phyloP scores from a whole-genome alignment of 2,797 vertebrate genomes.

The Sebastes reedi region DNA sequence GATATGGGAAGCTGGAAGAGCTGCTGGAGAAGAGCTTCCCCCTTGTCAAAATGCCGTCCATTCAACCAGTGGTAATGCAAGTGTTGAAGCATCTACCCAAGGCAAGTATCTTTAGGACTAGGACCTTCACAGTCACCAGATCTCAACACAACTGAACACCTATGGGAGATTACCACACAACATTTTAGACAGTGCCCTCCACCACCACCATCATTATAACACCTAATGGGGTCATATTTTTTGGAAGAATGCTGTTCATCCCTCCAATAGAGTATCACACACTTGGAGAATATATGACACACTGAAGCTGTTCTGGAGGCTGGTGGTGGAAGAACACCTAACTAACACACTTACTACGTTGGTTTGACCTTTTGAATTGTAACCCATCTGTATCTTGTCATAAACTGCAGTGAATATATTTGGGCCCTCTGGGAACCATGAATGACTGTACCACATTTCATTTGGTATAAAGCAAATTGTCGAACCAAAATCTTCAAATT shows the following conservation, averaged over 20 bases:
- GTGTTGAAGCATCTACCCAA: constrained; percentile 97
- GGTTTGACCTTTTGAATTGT: background rate
- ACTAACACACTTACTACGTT: background rate
- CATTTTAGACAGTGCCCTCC: background rate
- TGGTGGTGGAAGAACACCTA: background rate
- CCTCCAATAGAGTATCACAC: background rate
- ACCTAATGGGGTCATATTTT: background rate
- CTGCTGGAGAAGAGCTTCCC: constrained; percentile 97
- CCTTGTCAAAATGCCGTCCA: constrained; percentile 96
- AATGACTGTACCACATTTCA: background rate
- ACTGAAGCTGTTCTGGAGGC: background rate
- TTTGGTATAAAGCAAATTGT: background rate
- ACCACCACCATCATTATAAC: background rate
- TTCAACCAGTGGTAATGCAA: constrained; percentile 98
- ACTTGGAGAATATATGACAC: background rate
- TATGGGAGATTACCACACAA: too few species aligned
- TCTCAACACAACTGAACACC: background rate
- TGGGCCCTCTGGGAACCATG: background rate
- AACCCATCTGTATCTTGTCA: background rate
- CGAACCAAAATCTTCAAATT: background rate
- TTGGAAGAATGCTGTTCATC: background rate
- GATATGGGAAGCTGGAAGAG: constrained; percentile 95
- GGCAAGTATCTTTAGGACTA: constrained; percentile 69
- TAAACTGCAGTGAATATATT: background rate
- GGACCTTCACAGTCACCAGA: background rate